Conservation (phyloP, 2,113 vertebrate genomes). For the Fregetta grallaria region DNA sequence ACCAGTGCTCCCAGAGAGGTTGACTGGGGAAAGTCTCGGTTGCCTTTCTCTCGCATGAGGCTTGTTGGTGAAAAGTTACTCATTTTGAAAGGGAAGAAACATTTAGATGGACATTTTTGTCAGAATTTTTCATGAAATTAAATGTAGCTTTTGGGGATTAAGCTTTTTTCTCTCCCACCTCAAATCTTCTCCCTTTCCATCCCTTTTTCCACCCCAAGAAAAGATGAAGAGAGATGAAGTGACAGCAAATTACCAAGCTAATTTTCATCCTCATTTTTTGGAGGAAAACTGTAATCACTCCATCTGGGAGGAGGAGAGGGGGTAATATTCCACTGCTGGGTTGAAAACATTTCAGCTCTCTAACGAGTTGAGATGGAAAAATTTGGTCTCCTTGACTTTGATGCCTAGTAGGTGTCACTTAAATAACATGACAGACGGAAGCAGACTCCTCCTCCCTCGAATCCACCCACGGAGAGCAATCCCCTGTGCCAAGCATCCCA, state of each 20-base stretch:
- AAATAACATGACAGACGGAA: not conserved
- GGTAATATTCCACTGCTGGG: not conserved
- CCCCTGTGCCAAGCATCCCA: not conserved
- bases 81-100: not conserved
- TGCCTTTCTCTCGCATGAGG: not conserved
- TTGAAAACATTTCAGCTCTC: not conserved
- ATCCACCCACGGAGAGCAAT: not conserved
- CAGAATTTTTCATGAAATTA: not conserved
- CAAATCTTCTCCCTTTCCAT: not conserved
- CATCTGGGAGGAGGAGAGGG: not conserved
- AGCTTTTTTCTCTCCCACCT: not conserved
- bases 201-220: not conserved
- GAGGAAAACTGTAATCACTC: not conserved
- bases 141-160: not conserved
- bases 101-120: too few species aligned
- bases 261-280: not conserved
- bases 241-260: not conserved
- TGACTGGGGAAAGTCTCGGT: not conserved
- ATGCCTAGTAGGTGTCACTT: slow-evolving; percentile 5
- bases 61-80: not conserved
- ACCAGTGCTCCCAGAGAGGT: not conserved
- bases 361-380: slow-evolving; percentile 16
- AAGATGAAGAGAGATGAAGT: not conserved
- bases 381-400: slow-evolving; percentile 14
- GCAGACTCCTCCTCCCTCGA: not conserved